Conservation (phyloP, 2,888 invertebrate species). For the Dione juno region DNA sequence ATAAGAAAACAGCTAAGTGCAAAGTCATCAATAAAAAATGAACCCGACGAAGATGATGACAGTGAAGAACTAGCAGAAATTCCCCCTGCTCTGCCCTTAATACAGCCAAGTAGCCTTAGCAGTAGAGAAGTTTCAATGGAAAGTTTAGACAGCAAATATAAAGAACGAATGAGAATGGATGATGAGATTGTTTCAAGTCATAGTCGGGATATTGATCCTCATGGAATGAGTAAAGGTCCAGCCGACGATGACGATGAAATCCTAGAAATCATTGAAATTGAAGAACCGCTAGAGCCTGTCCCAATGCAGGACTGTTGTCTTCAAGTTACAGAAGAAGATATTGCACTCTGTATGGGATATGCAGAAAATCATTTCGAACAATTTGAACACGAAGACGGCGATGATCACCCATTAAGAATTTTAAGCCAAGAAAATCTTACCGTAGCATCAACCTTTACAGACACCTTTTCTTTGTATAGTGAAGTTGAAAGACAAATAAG, state of each 20-base stretch:
- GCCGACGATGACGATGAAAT: constrained; percentile 86
- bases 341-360: constrained; percentile 92
- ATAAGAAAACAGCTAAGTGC: constrained; percentile 58
- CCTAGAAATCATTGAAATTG: constrained; percentile 91
- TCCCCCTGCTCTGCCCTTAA: constrained; percentile 91
- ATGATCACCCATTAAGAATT: constrained; percentile 93
- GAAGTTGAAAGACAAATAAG: constrained; percentile 87
- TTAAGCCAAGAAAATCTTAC: constrained; percentile 96
- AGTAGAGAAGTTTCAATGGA: constrained; percentile 93
- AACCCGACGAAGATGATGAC: constrained; percentile 88
- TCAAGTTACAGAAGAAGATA: constrained; percentile 97
- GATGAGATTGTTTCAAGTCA: constrained; percentile 82
- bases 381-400: constrained; percentile 87
- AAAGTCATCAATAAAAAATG: constrained; percentile 70
- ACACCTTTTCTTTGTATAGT: constrained; percentile 86
- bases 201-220: constrained; percentile 79
- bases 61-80: constrained; percentile 91
- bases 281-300: constrained; percentile 91
- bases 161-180: constrained; percentile 87
- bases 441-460: constrained; percentile 94
- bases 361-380: constrained; percentile 88
- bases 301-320: constrained; percentile 94
- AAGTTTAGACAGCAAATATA: constrained; percentile 89
- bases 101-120: constrained; percentile 88
- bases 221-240: constrained; percentile 76